Conservation (phyloP, 2,113 vertebrate genomes). For the Corythoichthys intestinalis region DNA sequence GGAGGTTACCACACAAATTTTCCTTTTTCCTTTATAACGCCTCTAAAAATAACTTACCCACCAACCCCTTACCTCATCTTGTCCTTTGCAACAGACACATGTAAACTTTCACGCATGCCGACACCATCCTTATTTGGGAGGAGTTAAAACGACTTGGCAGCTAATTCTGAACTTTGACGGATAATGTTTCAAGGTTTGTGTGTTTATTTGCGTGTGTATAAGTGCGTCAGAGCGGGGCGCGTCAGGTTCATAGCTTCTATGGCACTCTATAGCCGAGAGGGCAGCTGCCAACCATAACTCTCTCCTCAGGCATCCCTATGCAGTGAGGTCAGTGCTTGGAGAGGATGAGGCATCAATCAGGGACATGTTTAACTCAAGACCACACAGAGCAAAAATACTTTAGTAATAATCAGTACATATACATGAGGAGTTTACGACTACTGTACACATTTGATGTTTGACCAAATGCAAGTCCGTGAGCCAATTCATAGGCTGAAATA, state of each 20-base stretch:
- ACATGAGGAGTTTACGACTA: background rate
- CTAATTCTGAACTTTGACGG: conserved; percentile 48
- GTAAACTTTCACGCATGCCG: conserved; percentile 33
- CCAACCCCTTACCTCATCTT: background rate
- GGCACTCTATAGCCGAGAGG: conserved; percentile 10
- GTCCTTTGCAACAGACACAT: background rate
- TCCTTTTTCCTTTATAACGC: conserved; percentile 40
- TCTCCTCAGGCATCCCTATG: conserved; percentile 21
- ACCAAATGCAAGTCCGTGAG: background rate
- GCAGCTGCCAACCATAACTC: conserved; percentile 32
- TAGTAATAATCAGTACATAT: background rate
- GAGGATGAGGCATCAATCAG: conserved; percentile 12
- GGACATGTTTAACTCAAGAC: background rate
- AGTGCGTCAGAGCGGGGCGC: conserved; percentile 4
- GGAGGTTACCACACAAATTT: conserved; percentile 35
- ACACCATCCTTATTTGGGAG: conserved; percentile 44
- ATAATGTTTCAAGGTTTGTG: conserved; percentile 40
- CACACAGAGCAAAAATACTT: background rate
- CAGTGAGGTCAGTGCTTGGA: conserved; percentile 21
- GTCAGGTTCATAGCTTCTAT: conserved; percentile 18
- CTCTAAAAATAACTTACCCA: conserved; percentile 48
- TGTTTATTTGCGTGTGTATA: conserved; percentile 39
- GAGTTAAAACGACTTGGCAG: conserved; percentile 33
- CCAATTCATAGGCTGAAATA: background rate
- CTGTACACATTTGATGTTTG: background rate